Evolutionary conservation across 2,888 invertebrate species (phyloP).

Genomic region (Scaptomyza reducta): DNA sequence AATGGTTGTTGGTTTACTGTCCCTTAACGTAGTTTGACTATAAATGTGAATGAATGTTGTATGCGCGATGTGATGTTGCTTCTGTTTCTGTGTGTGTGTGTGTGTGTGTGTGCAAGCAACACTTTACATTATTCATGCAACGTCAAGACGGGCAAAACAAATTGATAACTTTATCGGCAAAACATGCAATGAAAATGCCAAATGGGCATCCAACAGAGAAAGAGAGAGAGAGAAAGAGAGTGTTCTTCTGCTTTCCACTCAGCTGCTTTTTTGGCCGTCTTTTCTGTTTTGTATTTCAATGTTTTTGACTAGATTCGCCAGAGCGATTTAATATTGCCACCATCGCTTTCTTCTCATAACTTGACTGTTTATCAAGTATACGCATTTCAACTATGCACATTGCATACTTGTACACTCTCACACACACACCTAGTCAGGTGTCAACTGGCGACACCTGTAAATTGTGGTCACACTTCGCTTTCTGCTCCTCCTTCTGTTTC

Average conservation of each 20-base stretch:
- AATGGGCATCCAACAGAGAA: constrained; percentile 48
- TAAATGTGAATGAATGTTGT: constrained; percentile 20
- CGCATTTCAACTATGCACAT: constrained; percentile 64
- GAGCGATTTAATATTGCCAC: background rate
- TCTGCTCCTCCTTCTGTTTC: constrained; percentile 11
- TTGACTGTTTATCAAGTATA: constrained; percentile 27
- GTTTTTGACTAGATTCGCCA: background rate
- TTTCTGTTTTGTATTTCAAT: constrained; percentile 71
- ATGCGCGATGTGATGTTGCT: constrained; percentile 1
- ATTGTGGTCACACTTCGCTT: constrained; percentile 74
- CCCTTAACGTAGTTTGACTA: constrained; percentile 11
- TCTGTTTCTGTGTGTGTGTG: constrained; percentile 4
- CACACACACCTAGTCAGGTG: constrained; percentile 52
- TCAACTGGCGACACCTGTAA: constrained; percentile 80
- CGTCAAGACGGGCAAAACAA: constrained; percentile 81
- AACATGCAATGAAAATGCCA: constrained; percentile 80
- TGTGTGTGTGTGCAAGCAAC: constrained; percentile 10
- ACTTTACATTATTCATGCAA: constrained; percentile 81
- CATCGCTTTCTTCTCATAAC: background rate
- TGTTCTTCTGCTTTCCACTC: constrained; percentile 2
- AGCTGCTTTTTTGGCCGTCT: constrained; percentile 17
- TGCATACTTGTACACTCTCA: constrained; percentile 19
- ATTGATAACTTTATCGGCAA: constrained; percentile 83
- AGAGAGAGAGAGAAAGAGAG: constrained; percentile 1
- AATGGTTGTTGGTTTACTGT: constrained; percentile 38